phyloP scores from a whole-genome alignment of 2,797 vertebrate species.

The Silurus aristotelis region DNA sequence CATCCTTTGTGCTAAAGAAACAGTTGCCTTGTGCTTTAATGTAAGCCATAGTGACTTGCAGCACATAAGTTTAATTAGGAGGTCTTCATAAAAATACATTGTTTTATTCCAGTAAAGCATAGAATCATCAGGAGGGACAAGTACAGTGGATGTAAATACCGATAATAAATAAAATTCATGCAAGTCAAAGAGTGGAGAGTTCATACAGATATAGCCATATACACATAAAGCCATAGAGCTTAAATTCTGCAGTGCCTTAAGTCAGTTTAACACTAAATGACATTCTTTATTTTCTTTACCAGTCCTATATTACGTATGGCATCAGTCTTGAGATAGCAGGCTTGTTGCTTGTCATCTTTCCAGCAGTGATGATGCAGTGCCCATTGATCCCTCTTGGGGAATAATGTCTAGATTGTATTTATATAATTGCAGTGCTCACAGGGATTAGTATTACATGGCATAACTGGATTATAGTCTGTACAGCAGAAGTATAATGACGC shows the following conservation, averaged over 20 bases:
- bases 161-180: not conserved
- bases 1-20: not conserved
- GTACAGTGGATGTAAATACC: not conserved
- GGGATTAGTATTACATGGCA: constrained; percentile 29
- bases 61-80: too few relatives aligned
- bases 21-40: not conserved
- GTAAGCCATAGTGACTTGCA: not conserved
- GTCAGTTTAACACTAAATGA: not conserved
- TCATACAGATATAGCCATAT: not conserved
- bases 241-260: not conserved
- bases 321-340: not conserved
- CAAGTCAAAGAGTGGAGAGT: not conserved
- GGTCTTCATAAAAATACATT: not conserved
- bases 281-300: not conserved
- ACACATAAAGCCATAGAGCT: constrained; percentile 10
- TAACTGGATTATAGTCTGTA: constrained; percentile 52
- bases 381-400: constrained; percentile 26
- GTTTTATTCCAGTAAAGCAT: not conserved
- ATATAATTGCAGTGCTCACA: constrained; percentile 49
- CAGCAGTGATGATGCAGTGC: constrained; percentile 7
- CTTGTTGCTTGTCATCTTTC: constrained; percentile 30
- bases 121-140: not conserved
- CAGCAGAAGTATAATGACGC: constrained; percentile 20
- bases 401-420: constrained; percentile 44
- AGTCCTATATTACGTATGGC: constrained; percentile 9